Conservation (phyloP, 2,888 invertebrate species). For the Scaptomyza parva region DNA sequence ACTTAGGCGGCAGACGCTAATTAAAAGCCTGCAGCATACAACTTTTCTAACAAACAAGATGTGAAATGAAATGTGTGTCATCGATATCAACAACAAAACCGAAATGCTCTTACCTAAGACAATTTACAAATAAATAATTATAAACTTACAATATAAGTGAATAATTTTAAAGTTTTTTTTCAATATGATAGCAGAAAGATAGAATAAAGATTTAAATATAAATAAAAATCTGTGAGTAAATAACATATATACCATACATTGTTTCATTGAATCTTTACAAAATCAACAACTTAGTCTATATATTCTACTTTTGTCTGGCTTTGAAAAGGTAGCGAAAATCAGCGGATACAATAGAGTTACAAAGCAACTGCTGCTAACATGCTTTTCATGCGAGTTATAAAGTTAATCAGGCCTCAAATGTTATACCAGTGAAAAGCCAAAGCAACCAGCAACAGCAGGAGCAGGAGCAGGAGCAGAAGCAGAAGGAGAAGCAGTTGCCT, state of each 20-base stretch:
- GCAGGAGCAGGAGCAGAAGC: too few species aligned
- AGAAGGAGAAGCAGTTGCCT: constrained; percentile 1
- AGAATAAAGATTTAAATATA: too few species aligned
- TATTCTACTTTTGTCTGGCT: background rate
- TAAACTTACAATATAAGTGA: too few species aligned
- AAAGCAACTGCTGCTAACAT: constrained; percentile 19
- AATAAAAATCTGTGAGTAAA: too few species aligned
- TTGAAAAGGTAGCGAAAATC: constrained; percentile 10
- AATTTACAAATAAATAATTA: background rate
- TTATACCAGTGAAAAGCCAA: constrained; percentile 42
- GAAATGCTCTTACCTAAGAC: constrained; percentile 22
- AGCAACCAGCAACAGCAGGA: constrained; percentile 19
- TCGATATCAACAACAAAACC: constrained; percentile 1
- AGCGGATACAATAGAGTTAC: constrained; percentile 39
- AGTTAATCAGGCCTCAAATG: constrained; percentile 70
- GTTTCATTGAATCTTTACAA: background rate
- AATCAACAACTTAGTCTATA: background rate
- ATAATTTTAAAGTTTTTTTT: too few species aligned
- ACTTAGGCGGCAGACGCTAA: constrained; percentile 67
- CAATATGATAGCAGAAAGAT: too few species aligned
- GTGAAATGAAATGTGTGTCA: constrained; percentile 10
- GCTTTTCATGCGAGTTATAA: constrained; percentile 51
- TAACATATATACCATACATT: too few species aligned
- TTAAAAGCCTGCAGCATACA: constrained; percentile 70
- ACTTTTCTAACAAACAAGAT: constrained; percentile 56